phyloP scores from a whole-genome alignment of 2,113 vertebrate species.

The Puffinus mauretanicus region DNA sequence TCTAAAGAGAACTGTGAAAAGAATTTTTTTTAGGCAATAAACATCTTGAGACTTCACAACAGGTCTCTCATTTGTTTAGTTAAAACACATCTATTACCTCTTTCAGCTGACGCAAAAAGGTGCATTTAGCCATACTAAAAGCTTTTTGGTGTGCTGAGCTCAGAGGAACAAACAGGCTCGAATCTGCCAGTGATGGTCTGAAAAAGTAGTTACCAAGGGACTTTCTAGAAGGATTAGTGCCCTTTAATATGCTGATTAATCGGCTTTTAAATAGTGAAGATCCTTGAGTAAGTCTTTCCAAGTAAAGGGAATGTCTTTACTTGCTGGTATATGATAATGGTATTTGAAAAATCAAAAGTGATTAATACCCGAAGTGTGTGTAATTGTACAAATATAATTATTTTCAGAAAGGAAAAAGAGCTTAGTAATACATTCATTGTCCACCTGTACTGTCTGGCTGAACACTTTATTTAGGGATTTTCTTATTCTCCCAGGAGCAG shows the following conservation, averaged over 20 bases:
- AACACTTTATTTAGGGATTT: neutral
- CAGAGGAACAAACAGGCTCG: constrained; percentile 1
- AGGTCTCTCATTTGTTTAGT: neutral
- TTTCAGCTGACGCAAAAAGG: neutral
- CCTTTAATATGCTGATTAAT: constrained; percentile 47
- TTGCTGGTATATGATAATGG: neutral
- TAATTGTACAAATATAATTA: neutral
- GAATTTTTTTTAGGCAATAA: neutral
- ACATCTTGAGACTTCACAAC: constrained; percentile 43
- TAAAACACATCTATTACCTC: constrained; percentile 45
- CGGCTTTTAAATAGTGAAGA: neutral
- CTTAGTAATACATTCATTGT: neutral
- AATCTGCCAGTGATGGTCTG: neutral
- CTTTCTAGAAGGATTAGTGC: constrained; percentile 30
- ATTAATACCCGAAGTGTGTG: neutral
- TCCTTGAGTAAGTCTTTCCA: neutral
- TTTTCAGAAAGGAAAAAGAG: neutral
- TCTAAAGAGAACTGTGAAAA: neutral
- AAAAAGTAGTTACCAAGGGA: constrained; percentile 19
- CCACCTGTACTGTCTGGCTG: no score
- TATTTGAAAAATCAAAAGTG: neutral
- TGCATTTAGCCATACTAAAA: neutral
- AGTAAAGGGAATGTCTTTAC: neutral
- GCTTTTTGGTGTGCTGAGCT: neutral
- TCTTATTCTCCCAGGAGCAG: neutral